Base-by-base conservation (phyloP, 2,888 invertebrate species). In the Drosophila merina region DNA sequence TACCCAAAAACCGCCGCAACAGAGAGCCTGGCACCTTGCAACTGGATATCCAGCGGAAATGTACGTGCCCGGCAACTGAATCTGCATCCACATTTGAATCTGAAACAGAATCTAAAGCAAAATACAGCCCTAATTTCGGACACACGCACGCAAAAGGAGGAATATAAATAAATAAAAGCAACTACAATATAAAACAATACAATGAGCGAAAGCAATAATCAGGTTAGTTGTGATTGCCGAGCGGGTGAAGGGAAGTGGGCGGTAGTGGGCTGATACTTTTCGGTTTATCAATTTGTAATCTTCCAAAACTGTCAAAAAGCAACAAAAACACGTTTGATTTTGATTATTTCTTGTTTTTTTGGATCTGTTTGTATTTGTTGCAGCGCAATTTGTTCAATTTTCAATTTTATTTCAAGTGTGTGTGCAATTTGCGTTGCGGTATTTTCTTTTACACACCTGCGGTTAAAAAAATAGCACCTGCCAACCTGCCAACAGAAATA, bases 181-280 rank as follows among this genome's bases (percentile, higher is more conserved):
- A 63, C 42, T 40, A 20, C 20, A 52, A 60, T 47, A 72, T 47
- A 54, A 49, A 64, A 64, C 62, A 64, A 68, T 50, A 85, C 75
- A 71, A 83, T 84, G 84, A 84, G 76, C 86, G 84, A 86, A 59
- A 86, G 77, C 79, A 86, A 68, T 55, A 84, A 84, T 81, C 84
- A 84, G 84, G 84, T 84, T 84, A 86, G 84, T 84, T 86, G 78
- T 54, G 59, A n/a, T n/a, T n/a, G 72, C 26, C 28, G 52, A 25
- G 14, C 44, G 5, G 14, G 47, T 20, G 42, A 12, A 12, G 50
- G 9, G 50, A 4, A 12, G 57, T 10, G 36, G 12, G 20, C 7
- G 20, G 38, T 20, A 7, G 25, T 38, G 38, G 20, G 40, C 8
- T 26, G 51, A 52, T 14, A 20, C 20, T n/a, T 38, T 38, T 54